Evolutionary conservation across 2,888 invertebrate genomes (phyloP).

Genomic region (Eutolmus rufibarbis): DNA sequence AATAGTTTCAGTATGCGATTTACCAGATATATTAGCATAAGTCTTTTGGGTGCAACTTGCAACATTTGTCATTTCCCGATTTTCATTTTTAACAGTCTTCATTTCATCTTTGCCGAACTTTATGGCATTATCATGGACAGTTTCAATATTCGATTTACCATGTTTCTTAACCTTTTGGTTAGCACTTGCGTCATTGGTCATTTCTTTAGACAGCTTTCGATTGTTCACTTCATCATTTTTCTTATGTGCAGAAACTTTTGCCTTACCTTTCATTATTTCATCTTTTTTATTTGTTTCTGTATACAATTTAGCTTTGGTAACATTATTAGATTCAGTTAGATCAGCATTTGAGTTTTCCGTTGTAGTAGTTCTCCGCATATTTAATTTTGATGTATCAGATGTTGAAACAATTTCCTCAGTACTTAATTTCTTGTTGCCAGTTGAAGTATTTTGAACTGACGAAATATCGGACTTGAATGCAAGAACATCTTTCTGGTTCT

Average conservation of each 20-base stretch:
- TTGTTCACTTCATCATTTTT: not conserved
- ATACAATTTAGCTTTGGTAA: not conserved
- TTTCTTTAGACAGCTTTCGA: not conserved
- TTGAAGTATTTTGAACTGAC: not conserved
- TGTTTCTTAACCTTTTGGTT: not conserved
- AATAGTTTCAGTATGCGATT: not conserved
- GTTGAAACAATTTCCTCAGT: not conserved
- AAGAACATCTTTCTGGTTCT: not conserved
- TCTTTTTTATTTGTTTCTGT: not conserved
- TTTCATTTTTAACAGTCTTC: no score
- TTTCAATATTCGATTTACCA: no score
- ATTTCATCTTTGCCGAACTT: no score
- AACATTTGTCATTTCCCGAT: not conserved
- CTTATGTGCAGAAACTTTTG: not conserved
- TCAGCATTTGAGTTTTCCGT: not conserved
- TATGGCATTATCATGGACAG: no score
- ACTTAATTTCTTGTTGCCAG: not conserved
- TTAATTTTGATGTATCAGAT: not conserved
- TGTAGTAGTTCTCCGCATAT: not conserved
- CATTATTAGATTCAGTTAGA: not conserved
- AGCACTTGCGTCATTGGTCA: not conserved
- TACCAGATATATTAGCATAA: not conserved
- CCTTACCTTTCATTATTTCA: not conserved
- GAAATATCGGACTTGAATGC: not conserved
- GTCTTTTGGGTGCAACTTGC: not conserved